Conservation (phyloP, 2,888 invertebrate genomes). For the Eristalis pertinax region DNA sequence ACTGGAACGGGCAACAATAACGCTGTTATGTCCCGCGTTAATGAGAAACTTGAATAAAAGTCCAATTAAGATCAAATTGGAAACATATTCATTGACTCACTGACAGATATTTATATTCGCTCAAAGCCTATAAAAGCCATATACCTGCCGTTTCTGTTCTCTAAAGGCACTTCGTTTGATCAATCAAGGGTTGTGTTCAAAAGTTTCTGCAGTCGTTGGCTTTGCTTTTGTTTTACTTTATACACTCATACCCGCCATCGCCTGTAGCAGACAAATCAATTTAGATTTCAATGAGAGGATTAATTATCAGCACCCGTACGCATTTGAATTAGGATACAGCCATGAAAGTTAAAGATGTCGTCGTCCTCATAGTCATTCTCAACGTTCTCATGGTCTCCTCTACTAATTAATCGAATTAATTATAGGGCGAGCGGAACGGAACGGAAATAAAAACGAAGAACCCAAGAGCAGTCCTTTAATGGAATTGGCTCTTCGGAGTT, state of each 20-base stretch:
- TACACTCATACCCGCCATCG: neutral
- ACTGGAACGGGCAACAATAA: neutral
- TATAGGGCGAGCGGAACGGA: conserved; percentile 10
- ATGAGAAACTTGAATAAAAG: neutral
- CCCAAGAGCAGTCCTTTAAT: neutral
- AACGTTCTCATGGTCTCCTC: conserved; percentile 2
- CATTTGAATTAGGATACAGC: neutral
- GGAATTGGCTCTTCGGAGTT: conserved; percentile 14
- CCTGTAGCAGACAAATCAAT: conserved; percentile 21
- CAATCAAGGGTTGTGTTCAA: neutral
- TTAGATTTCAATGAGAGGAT: conserved; percentile 38
- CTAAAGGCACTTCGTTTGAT: neutral
- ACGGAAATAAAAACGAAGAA: neutral
- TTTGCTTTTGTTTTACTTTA: neutral
- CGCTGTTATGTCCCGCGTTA: neutral
- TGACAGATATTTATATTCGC: neutral
- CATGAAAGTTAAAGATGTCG: conserved; percentile 19
- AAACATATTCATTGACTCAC: neutral
- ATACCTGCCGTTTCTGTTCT: neutral
- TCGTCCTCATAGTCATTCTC: neutral
- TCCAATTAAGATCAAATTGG: neutral
- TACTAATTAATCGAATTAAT: conserved; percentile 49
- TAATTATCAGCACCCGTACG: conserved; percentile 18
- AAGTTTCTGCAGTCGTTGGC: neutral
- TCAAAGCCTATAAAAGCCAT: neutral